Evolutionary conservation across 2,113 vertebrate genomes (phyloP), one percentile per base, ranked within the genome.

Genomic region (Uropsilus gracilis): DNA sequence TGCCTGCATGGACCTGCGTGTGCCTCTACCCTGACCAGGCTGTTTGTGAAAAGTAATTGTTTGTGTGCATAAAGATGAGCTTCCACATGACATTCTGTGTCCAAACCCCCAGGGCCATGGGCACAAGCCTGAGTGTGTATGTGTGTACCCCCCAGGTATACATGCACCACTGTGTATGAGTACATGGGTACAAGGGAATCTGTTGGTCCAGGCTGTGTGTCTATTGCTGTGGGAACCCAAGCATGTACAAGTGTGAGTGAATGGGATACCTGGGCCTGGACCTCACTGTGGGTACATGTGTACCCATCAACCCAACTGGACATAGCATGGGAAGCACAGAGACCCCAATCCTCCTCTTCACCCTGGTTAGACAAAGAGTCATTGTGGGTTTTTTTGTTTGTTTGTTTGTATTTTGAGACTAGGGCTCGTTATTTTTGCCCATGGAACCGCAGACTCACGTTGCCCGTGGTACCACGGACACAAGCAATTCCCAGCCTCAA

Each of bases 21-120:
- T 30, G 34, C 46, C 59, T 48, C 14, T 46, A 69, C 59, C 30
- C 30, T 48, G 37, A 63, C 44, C 22, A 64, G 28, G 28, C 53
- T 72, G 39, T 61, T 64, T 88, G 63, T 86, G 85, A 72, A 90
- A 72, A 93, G 55, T 20, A 95, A 71, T 44, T 63, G 18, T 66
- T 46, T 34, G 17, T 72, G 57, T 32, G 8, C 32, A 73, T 12
- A 24, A 48, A 17, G 28, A 14, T 57, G 8, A 81, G 48, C 39
- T 77, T 48, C 22, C 39, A 20, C 7, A 14, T 59, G 69, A 64
- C 61, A 86, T 63, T 75, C 53, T n/a, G 20, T 61, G 30, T 75
- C 48, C 66, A 85, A 93, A 69, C 11, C 8, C 59, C 28, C 30
- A 69, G n/a, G 57, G 37, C 84, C n/a, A 2, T 28, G 6, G 18